Conservation (phyloP, 2,797 vertebrate species). For the Pempheris klunzingeri region DNA sequence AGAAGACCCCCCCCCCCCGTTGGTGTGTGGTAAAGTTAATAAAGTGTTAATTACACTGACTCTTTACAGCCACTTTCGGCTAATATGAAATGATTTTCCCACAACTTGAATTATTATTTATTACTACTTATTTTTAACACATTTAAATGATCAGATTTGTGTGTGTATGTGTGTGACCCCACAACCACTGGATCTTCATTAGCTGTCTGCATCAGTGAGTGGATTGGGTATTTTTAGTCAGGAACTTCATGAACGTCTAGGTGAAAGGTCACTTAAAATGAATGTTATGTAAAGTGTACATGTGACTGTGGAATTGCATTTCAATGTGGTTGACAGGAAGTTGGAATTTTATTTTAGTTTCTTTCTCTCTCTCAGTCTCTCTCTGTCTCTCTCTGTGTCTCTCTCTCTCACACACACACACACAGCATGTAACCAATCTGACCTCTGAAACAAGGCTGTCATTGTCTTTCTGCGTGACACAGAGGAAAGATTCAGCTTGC, state of each 20-base stretch:
- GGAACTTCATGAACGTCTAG: background rate
- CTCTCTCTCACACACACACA: background rate
- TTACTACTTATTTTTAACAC: background rate
- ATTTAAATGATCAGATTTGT: background rate
- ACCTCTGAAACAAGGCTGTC: conserved; percentile 51
- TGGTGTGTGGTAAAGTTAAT: conserved; percentile 46
- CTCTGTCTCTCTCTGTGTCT: too few species aligned
- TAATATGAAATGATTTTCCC: background rate
- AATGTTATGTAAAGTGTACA: background rate
- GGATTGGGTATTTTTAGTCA: background rate
- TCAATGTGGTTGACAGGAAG: conserved; percentile 28
- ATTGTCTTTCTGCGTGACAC: conserved; percentile 65
- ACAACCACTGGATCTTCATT: too few species aligned
- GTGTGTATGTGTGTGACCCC: too few species aligned
- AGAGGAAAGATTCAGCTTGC: conserved; percentile 45
- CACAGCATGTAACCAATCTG: conserved; percentile 6
- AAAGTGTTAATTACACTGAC: conserved; percentile 51
- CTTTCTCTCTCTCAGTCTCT: background rate
- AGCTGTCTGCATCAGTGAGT: background rate
- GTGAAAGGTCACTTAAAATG: conserved; percentile 9
- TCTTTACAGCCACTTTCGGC: conserved; percentile 35
- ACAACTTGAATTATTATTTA: background rate
- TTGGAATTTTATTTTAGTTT: conserved; percentile 21
- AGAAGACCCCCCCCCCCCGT: background rate
- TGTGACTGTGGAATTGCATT: conserved; percentile 36